A percentile compares a stretch with the other conserved stretches of the same genome.
Evolutionary conservation across 2,888 invertebrate genomes (phyloP).

Genomic region (Hofmannophila pseudospretella): DNA sequence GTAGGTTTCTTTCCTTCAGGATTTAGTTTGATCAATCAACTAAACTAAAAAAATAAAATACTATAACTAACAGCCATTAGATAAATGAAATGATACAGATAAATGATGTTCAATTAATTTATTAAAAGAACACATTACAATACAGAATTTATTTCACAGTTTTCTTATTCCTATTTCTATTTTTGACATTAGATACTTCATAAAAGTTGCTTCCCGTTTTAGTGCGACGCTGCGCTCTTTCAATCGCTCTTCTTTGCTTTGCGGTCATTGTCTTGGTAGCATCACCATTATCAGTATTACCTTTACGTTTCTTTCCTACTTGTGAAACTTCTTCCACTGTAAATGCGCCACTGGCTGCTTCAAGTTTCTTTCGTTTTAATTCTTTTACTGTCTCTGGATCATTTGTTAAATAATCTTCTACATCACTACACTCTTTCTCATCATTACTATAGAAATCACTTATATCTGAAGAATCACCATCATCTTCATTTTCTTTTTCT

Average conservation of each 20-base stretch:
- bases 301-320: slow-evolving; percentile 51
- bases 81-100: not conserved
- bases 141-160: slow-evolving; percentile 18
- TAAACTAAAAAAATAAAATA: too few relatives aligned
- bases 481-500: slow-evolving; percentile 31
- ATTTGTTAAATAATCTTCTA: slow-evolving; percentile 69
- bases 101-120: not conserved
- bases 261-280: slow-evolving; percentile 81
- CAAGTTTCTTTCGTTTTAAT: slow-evolving; percentile 62
- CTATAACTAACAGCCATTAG: too few relatives aligned
- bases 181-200: slow-evolving; percentile 92
- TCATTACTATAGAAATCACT: slow-evolving; percentile 84
- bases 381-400: slow-evolving; percentile 65
- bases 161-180: slow-evolving; percentile 87
- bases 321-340: slow-evolving; percentile 71
- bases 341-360: slow-evolving; percentile 75
- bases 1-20: too few relatives aligned
- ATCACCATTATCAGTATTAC: slow-evolving; percentile 19
- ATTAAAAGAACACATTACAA: not conserved
- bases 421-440: slow-evolving; percentile 76
- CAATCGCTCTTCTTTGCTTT: slow-evolving; percentile 85
- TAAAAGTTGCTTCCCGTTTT: slow-evolving; percentile 94
- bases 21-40: too few relatives aligned
- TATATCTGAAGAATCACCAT: slow-evolving; percentile 79
- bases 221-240: slow-evolving; percentile 85